Conservation (phyloP, 2,113 vertebrate genomes). For the Ageneiosus marmoratus region DNA sequence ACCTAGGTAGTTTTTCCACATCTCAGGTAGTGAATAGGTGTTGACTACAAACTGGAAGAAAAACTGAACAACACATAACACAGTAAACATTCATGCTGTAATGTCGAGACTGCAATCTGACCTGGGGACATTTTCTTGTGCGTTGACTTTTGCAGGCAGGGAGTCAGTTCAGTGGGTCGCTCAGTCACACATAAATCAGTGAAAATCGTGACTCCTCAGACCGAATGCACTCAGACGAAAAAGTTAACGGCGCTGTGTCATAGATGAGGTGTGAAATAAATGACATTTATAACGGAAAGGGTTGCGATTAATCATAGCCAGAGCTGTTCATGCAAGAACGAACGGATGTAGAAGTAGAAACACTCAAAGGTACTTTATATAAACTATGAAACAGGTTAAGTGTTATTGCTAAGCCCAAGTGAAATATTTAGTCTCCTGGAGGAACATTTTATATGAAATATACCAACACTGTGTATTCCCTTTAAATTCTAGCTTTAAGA, state of each 20-base stretch:
- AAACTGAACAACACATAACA: background rate
- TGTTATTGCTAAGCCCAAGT: background rate
- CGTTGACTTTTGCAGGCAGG: background rate
- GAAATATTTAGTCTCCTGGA: background rate
- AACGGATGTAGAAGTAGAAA: background rate
- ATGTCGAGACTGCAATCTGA: background rate
- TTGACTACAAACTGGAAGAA: background rate
- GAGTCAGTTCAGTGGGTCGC: background rate
- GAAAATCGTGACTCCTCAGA: conserved; percentile 4
- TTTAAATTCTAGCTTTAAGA: no score
- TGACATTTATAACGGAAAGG: background rate
- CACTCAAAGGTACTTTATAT: background rate
- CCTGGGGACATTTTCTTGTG: background rate
- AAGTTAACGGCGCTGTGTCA: background rate
- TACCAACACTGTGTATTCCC: background rate
- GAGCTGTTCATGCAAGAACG: background rate
- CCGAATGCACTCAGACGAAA: conserved; percentile 5
- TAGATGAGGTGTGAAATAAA: background rate
- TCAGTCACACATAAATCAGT: conserved; percentile 2
- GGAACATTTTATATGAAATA: no score
- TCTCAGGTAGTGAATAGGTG: background rate
- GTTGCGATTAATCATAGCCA: background rate
- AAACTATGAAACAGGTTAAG: background rate
- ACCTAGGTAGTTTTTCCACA: background rate
- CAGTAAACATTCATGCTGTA: background rate